Evolutionary conservation across 2,888 invertebrate species (phyloP).

Genomic region (Meiosimyza decipiens): DNA sequence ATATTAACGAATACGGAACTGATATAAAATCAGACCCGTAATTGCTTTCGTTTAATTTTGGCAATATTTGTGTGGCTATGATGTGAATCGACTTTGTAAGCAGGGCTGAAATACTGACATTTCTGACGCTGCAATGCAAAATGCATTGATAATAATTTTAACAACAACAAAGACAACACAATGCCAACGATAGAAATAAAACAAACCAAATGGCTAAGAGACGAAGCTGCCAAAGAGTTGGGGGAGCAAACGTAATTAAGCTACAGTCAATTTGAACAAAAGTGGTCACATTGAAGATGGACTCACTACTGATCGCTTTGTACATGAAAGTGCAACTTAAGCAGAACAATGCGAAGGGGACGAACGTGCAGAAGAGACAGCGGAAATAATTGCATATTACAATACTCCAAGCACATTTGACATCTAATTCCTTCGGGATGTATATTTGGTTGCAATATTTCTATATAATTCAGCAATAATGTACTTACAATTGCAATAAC

Average conservation of each 20-base stretch:
- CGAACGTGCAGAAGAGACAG: background rate
- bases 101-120: constrained; percentile 1
- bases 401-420: constrained; percentile 42
- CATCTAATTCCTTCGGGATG: constrained; percentile 46
- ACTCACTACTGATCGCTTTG: background rate
- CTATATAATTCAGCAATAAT: background rate
- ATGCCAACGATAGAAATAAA: background rate
- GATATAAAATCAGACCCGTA: constrained; percentile 1
- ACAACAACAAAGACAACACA: background rate
- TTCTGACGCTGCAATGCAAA: constrained; percentile 9
- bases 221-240: background rate
- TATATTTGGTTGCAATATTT: constrained; percentile 18
- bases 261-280: background rate
- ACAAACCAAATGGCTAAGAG: background rate
- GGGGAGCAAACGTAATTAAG: background rate
- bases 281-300: background rate
- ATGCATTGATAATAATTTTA: constrained; percentile 21
- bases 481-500: too few relatives aligned
- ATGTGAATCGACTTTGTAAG: background rate
- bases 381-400: constrained; percentile 36
- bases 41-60: constrained; percentile 20
- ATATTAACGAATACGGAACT: constrained; percentile 5
- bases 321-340: background rate
- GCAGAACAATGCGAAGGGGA: background rate
- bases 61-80: background rate